Percentiles rank a stretch among this genome's conserved stretches.
Evolutionary conservation across 1,140 invertebrate species (phyloP).

Genomic region (Saccostrea glomerata): DNA sequence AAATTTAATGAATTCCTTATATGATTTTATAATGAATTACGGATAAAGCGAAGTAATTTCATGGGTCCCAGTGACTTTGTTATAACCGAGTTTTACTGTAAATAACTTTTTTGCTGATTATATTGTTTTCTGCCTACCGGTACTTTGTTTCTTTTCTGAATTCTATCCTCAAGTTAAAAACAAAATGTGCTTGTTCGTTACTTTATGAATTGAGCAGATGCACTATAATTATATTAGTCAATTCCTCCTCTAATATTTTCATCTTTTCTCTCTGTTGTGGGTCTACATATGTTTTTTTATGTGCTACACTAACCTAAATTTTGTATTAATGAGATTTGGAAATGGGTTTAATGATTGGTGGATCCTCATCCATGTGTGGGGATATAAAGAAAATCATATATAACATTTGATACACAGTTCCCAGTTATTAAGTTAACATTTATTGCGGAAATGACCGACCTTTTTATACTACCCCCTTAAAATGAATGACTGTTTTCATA

Average conservation of each 20-base stretch:
- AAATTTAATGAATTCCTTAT: too few relatives aligned
- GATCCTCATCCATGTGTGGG: not conserved
- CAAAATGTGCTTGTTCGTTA: not conserved
- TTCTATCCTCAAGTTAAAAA: too few relatives aligned
- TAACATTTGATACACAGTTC: conserved; percentile 16
- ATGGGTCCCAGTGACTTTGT: too few relatives aligned
- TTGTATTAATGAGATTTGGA: conserved; percentile 23
- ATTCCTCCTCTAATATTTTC: not conserved
- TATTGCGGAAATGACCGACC: not conserved
- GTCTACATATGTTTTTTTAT: not conserved
- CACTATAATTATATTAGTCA: not conserved
- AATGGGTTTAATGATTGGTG: not conserved
- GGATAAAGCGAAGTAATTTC: too few relatives aligned
- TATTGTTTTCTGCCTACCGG: too few relatives aligned
- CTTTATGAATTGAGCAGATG: not conserved
- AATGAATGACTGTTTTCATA: not conserved
- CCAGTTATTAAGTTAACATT: not conserved
- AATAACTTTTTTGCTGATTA: too few relatives aligned
- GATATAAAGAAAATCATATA: conserved; percentile 14
- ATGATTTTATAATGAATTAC: too few relatives aligned
- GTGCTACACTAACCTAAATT: not conserved
- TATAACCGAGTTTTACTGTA: too few relatives aligned
- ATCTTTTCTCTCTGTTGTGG: not conserved
- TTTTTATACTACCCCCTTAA: not conserved
- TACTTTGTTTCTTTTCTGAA: too few relatives aligned